Evolutionary conservation across 2,888 invertebrate genomes (phyloP).

Genomic region (Hyppa rectilinea): DNA sequence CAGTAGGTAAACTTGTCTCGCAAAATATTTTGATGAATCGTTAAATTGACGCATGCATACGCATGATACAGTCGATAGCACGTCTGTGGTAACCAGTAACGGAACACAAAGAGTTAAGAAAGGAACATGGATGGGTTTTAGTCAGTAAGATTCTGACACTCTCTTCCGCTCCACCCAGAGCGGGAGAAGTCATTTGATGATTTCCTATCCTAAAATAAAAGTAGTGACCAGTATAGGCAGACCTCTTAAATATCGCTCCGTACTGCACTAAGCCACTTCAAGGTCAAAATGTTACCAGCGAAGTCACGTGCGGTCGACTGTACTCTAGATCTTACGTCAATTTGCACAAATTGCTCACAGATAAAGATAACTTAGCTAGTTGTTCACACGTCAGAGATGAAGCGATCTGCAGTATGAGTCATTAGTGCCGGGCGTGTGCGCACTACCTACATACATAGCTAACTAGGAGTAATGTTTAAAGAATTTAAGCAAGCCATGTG

Average conservation of each 20-base stretch:
- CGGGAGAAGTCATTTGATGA: too few species aligned
- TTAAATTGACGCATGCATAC: constrained; percentile 20
- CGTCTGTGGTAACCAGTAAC: not conserved
- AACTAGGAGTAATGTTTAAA: not conserved
- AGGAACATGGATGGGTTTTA: too few species aligned
- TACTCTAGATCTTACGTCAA: constrained; percentile 37
- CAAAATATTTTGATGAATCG: constrained; percentile 34
- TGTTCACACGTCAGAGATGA: constrained; percentile 34
- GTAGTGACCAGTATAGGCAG: too few species aligned
- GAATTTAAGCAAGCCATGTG: constrained; percentile 6
- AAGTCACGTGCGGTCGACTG: not conserved
- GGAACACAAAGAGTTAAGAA: too few species aligned
- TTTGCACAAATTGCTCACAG: constrained; percentile 23
- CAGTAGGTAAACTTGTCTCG: constrained; percentile 1
- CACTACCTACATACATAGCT: not conserved
- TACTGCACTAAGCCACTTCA: not conserved
- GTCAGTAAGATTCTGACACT: too few species aligned
- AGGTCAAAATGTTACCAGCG: not conserved
- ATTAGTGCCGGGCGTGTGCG: constrained; percentile 10
- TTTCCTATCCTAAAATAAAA: too few species aligned
- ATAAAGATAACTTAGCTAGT: constrained; percentile 25
- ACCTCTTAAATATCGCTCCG: too few species aligned
- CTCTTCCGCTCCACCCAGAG: too few species aligned
- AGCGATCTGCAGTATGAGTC: constrained; percentile 34
- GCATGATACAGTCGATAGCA: not conserved